A percentile compares a stretch with the other conserved stretches of the same genome.
These are phyloP conservation scores for Trachelipus rathkii DNA, from an alignment of 1,140 invertebrate genomes.

Conservation along the genomic window DNA sequence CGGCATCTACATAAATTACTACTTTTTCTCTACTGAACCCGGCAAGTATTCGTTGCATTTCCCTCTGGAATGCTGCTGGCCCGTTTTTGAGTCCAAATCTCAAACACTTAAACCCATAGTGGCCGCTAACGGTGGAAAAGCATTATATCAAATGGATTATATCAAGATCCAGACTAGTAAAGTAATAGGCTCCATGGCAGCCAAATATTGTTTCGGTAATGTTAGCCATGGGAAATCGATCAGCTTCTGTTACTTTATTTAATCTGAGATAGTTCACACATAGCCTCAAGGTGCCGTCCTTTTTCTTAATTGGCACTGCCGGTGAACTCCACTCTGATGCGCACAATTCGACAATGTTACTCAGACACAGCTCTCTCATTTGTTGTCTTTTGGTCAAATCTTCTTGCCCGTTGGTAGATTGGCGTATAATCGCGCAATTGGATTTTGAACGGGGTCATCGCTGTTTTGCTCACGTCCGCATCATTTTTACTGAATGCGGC, in stretches of 20 bases:
- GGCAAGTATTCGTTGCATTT: slow-evolving; percentile 11
- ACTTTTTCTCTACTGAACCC: background rate
- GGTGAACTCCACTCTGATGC: background rate
- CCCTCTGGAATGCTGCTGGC: slow-evolving; percentile 19
- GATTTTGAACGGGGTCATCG: background rate
- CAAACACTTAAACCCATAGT: slow-evolving; percentile 3
- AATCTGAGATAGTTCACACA: background rate
- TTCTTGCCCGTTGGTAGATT: background rate
- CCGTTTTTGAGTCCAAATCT: slow-evolving; percentile 21
- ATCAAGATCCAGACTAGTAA: background rate
- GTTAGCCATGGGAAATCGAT: slow-evolving; percentile 5
- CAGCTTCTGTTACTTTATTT: slow-evolving; percentile 13
- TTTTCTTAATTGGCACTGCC: slow-evolving; percentile 8
- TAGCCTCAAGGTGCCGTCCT: slow-evolving; percentile 11
- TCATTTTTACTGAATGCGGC: background rate
- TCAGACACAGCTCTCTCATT: background rate
- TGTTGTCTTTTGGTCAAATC: background rate
- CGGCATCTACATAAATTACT: background rate
- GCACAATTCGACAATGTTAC: background rate
- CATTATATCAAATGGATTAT: background rate
- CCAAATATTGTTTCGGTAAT: slow-evolving; percentile 7
- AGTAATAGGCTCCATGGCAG: background rate
- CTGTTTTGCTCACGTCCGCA: background rate
- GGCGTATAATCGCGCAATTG: background rate
- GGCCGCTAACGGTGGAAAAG: background rate